phyloP scores from a whole-genome alignment of 2,113 vertebrate species.

The Sorex araneus region DNA sequence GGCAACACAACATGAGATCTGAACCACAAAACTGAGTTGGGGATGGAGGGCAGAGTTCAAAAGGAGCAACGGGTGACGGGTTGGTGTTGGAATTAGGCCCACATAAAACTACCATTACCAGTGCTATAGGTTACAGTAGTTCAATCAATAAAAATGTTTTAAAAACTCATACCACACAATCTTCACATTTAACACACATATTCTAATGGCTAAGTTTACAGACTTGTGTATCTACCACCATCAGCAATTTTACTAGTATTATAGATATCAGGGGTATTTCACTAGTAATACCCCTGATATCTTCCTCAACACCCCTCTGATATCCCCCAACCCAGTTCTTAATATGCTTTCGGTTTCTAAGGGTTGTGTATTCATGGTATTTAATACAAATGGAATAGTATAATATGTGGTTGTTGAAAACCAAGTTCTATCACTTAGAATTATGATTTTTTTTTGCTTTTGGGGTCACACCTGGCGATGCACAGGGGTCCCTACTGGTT shows the following conservation, averaged over 20 bases:
- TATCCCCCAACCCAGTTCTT: background rate
- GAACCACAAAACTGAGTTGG: too few species aligned
- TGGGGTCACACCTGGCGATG: too few species aligned
- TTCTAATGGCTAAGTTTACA: too few species aligned
- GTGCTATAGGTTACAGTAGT: too few species aligned
- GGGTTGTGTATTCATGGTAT: background rate
- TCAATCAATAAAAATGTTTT: background rate
- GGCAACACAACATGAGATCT: background rate
- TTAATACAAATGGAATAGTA: background rate
- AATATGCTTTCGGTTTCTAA: background rate
- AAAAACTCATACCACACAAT: background rate
- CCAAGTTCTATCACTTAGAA: background rate
- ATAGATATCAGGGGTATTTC: too few species aligned
- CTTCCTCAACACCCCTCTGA: background rate
- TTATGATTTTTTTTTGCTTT: too few species aligned
- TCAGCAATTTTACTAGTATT: background rate
- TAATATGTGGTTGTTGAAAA: background rate
- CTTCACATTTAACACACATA: too few species aligned
- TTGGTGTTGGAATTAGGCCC: too few species aligned
- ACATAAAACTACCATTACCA: too few species aligned
- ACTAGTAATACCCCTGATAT: background rate
- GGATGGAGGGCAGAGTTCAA: too few species aligned
- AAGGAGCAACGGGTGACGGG: too few species aligned
- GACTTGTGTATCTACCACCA: background rate
- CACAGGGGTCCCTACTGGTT: too few species aligned